Conservation (phyloP, 2,113 vertebrate species). For the Embiotoca jacksoni region DNA sequence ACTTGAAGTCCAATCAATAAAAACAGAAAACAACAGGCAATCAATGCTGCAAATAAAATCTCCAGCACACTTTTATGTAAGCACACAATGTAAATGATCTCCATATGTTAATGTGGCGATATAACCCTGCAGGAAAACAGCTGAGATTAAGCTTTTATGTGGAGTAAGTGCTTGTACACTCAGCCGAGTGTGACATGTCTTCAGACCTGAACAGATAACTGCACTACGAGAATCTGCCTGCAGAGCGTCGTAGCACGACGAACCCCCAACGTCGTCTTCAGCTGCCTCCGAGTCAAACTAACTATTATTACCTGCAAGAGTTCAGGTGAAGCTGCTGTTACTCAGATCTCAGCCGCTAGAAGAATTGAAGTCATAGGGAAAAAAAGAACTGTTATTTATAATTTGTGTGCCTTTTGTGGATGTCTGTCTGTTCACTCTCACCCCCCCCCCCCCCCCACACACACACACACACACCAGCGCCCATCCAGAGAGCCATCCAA, state of each 20-base stretch:
- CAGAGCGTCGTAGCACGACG: constrained; percentile 29
- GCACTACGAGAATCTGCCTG: constrained; percentile 36
- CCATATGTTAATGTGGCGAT: constrained; percentile 51
- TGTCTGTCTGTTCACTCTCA: constrained; percentile 2
- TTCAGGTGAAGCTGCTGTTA: neutral
- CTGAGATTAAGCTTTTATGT: constrained; percentile 38
- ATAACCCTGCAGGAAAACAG: constrained; percentile 53
- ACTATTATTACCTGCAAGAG: neutral
- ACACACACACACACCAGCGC: neutral
- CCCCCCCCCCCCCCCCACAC: no score
- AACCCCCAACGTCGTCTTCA: constrained; percentile 8
- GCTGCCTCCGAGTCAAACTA: constrained; percentile 10
- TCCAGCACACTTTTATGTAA: constrained; percentile 16
- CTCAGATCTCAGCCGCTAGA: neutral
- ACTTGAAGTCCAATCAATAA: constrained; percentile 54
- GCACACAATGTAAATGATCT: constrained; percentile 43
- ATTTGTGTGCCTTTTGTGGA: neutral
- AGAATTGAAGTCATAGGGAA: neutral
- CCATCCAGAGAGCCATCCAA: constrained; percentile 30
- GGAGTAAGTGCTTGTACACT: constrained; percentile 38
- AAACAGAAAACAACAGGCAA: constrained; percentile 46
- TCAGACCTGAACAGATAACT: constrained; percentile 54
- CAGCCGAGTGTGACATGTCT: constrained; percentile 65
- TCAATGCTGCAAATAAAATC: constrained; percentile 35
- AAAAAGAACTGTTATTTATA: neutral